Base-by-base conservation (phyloP, 2,113 vertebrate genomes). In the Pseudopodoces humilis region DNA sequence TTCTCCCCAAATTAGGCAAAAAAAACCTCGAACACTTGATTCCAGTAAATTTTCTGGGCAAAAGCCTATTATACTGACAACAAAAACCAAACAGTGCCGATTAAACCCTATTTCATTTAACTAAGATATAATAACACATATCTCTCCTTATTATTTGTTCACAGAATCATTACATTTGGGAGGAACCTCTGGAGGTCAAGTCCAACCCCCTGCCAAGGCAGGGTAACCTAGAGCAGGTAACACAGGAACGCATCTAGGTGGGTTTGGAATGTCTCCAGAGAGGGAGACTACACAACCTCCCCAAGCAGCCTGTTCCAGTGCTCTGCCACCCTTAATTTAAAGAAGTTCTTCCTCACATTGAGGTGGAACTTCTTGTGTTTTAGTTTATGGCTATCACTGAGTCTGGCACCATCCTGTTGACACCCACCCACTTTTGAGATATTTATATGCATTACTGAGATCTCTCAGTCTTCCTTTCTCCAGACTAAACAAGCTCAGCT, bases 141-240 rank as follows among this genome's bases (percentile, higher is more conserved):
- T 2, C 2, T 14, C 0, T 62, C 53, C 46, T 39, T 64, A 72
- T 39, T 64, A 72, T n/a, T 70, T 47, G 50, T 71, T 55, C 55
- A 46, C 25, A 47, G 37, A 59, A 13, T 15, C 30, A 69, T 60
- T 22, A 47, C 0, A 0, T n/a, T 62, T 47, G 78, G 70, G 55
- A 89, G 21, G n/a, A 41, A 31, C n/a, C 12, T 35, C 63, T 13
- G 41, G 25, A 35, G 21, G 39, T 3, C 0, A 0, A 23, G 8
- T 31, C 35, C n/a, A 76, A 55, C 1, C 6, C 16, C 6, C 28
- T 53, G 24, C 13, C 24, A 83, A 35, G 24, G 17, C 20, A 60
- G 39, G 11, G n/a, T 41, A 13, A 68, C 62, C n/a, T 25, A 5
- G 3, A 75, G 17, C n/a, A 55, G 47, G 47, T 41, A 18, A 68